Evolutionary conservation across 2,888 invertebrate species (phyloP), one percentile per base, ranked within the genome.

Genomic region (Hymenopus coronatus): DNA sequence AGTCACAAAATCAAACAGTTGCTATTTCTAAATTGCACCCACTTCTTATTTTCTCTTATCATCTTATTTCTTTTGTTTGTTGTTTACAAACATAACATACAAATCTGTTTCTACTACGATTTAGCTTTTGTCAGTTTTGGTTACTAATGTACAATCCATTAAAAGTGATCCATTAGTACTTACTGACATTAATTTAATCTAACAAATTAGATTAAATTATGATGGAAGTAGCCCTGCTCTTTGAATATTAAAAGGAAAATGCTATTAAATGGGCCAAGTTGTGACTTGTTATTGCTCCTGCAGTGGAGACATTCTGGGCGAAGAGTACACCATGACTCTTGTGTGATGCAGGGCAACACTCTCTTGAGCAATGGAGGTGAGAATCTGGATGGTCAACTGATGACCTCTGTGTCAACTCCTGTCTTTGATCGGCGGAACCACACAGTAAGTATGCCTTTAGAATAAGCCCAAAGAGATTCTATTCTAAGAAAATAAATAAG

Each of bases 341-440:
- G 54, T 70, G 54, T 70, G 54, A 70, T 70, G 54, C 93, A 97
- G 96, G 96, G 96, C 91, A 96, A 92, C 89, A 91, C 91, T 82
- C 90, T 92, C 30, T 91, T 91, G 84, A 90, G 95, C 92, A 95
- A 95, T 92, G 94, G 96, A 89, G 94, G 33, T 82, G 87, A 30
- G 81, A 87, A 95, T 82, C 95, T 95, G 91, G 95, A 96, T 91
- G 95, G 97, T 54, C 97, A 98, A 91, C 94, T 98, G 90, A 98
- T 98, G 96, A 98, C 98, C 88, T 98, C 98, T 88, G 98, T 99
- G 90, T 97, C 98, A 88, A 97, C 98, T 91, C 99, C 99, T 82
- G 98, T 99, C 91, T 98, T 98, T 94, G 98, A 99, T 95, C 96
- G 97, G 93, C 96, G 97, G 93, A 98, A 98, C 93, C 97, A 97